A percentile compares a stretch with the other conserved stretches of the same genome.
Evolutionary conservation across 2,888 invertebrate genomes (phyloP).

Genomic region (Hypena proboscidalis): DNA sequence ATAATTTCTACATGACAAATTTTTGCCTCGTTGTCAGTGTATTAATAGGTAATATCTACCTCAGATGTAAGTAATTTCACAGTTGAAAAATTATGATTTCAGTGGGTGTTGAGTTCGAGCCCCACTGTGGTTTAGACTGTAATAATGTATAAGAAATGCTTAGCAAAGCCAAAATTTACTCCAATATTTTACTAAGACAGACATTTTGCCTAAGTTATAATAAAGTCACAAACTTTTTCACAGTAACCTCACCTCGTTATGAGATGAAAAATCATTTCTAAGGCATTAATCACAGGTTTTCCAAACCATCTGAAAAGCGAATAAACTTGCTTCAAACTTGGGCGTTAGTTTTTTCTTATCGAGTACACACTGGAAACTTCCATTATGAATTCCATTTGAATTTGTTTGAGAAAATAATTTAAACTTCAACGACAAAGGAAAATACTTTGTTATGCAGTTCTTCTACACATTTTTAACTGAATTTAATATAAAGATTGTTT

Average conservation of each 20-base stretch:
- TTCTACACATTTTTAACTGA: conserved; percentile 12
- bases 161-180: too few species aligned
- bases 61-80: too few species aligned
- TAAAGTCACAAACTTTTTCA: not conserved
- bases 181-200: too few species aligned
- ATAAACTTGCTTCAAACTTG: conserved; percentile 52
- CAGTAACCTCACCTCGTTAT: not conserved
- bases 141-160: too few species aligned
- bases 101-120: too few species aligned
- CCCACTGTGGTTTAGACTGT: too few species aligned
- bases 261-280: not conserved
- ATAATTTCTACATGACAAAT: too few species aligned
- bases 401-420: conserved; percentile 51
- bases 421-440: conserved; percentile 42
- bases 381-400: conserved; percentile 56
- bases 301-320: conserved; percentile 46
- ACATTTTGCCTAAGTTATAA: too few species aligned
- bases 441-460: conserved; percentile 40
- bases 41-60: too few species aligned
- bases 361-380: conserved; percentile 44
- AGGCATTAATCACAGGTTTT: conserved; percentile 49
- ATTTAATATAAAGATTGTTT: too few species aligned
- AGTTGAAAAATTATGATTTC: too few species aligned
- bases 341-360: conserved; percentile 26
- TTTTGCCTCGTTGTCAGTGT: too few species aligned